These are phyloP conservation scores for Geodia barretti DNA, from an alignment of 37 sponge, comb jelly and placozoan species.

Conservation along the genomic window DNA sequence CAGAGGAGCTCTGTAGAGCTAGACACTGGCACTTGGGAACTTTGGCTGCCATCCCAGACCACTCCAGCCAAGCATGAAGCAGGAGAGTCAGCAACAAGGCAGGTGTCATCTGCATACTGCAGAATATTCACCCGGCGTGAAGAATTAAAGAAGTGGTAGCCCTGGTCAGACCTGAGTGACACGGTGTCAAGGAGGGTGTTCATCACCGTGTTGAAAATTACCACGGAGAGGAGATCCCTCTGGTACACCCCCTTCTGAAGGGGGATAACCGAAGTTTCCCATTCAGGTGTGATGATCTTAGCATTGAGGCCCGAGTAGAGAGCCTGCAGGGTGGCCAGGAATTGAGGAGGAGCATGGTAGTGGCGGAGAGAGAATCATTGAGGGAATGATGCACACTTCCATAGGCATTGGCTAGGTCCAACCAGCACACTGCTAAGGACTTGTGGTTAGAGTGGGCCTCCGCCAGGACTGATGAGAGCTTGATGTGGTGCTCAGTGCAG, in stretches of 20 bases:
- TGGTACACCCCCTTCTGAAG: background rate
- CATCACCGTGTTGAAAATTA: conserved; percentile 17
- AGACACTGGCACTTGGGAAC: background rate
- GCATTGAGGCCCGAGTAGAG: conserved; percentile 19
- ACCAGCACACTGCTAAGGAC: conserved; percentile 16
- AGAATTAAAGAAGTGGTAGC: background rate
- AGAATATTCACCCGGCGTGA: background rate
- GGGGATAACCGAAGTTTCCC: conserved; percentile 6
- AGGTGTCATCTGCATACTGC: background rate
- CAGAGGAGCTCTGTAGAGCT: background rate
- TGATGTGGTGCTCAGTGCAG: conserved; percentile 34
- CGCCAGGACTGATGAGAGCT: background rate
- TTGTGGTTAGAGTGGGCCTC: conserved; percentile 14
- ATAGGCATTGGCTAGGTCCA: conserved; percentile 1
- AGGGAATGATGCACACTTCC: conserved; percentile 34
- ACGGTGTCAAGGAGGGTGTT: conserved; percentile 25
- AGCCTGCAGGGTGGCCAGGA: background rate
- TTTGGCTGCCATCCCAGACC: background rate
- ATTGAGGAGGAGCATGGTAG: background rate
- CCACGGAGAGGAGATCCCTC: conserved; percentile 13
- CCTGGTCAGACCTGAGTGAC: background rate
- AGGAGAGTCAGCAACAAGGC: background rate
- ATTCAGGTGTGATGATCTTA: background rate
- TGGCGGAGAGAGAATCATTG: background rate
- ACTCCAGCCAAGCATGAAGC: background rate